phyloP scores from a whole-genome alignment of 37 sponge, comb jelly and placozoan genomes.

The Ephydatia muelleri region DNA sequence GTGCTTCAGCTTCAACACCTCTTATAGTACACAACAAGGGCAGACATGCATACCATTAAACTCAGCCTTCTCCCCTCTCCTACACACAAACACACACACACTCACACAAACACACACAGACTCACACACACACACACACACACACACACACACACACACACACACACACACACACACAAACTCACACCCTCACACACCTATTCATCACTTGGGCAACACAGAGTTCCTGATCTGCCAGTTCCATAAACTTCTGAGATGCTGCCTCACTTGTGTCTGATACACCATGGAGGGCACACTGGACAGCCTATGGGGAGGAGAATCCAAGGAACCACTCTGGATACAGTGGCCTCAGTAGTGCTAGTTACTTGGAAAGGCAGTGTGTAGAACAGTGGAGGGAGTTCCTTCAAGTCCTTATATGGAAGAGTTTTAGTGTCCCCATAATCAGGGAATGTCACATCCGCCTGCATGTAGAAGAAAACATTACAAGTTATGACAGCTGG shows the following conservation, averaged over 20 bases:
- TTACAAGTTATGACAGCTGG: no score
- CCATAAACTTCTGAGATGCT: constrained; percentile 21
- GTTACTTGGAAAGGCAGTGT: constrained; percentile 67
- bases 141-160: background rate
- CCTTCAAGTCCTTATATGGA: constrained; percentile 3
- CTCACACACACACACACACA: background rate
- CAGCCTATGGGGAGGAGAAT: constrained; percentile 15
- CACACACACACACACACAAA: constrained; percentile 6
- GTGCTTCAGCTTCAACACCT: background rate
- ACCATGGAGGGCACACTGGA: constrained; percentile 64
- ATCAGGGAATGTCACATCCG: constrained; percentile 42
- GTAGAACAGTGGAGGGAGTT: constrained; percentile 53
- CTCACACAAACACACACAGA: no score
- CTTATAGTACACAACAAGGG: background rate
- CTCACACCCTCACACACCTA: constrained; percentile 21
- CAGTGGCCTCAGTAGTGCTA: no score
- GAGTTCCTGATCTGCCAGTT: constrained; percentile 16
- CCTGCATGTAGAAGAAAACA: background rate
- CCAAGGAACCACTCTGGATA: background rate
- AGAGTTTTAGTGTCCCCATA: constrained; percentile 65
- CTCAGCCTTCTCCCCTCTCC: no score
- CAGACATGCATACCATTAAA: background rate
- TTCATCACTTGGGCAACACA: constrained; percentile 53
- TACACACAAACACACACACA: no score
- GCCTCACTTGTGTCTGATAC: constrained; percentile 14